Evolutionary conservation across 2,888 invertebrate genomes (phyloP).

Genomic region (Lycocerus yunnanus): DNA sequence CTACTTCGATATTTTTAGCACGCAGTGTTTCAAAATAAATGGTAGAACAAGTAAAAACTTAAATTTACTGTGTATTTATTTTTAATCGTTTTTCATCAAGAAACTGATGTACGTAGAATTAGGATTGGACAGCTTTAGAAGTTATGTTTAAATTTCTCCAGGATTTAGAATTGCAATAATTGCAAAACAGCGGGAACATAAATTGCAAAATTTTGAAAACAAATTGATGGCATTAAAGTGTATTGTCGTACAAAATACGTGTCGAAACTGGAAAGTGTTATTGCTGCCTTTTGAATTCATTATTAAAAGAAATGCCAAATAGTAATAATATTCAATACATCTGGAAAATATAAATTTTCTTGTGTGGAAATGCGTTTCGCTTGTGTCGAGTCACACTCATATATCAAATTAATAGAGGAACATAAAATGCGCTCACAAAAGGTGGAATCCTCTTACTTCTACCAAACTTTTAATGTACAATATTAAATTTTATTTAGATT

Average conservation of each 20-base stretch:
- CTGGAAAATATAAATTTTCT: slow-evolving; percentile 6
- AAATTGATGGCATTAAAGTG: neutral
- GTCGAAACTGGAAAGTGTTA: neutral
- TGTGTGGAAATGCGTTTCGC: slow-evolving; percentile 8
- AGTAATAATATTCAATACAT: slow-evolving; percentile 6
- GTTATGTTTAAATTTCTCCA: neutral
- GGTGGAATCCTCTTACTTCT: neutral
- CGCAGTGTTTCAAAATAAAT: slow-evolving; percentile 20
- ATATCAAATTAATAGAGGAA: slow-evolving; percentile 11
- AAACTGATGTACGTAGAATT: neutral
- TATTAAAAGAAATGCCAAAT: slow-evolving; percentile 4
- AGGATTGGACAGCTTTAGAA: neutral
- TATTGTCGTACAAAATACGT: neutral
- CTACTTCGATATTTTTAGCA: slow-evolving; percentile 23
- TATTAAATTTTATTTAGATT: slow-evolving; percentile 1
- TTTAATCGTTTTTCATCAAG: neutral
- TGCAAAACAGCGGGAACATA: neutral
- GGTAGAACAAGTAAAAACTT: neutral
- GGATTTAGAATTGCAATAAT: neutral
- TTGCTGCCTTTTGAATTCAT: slow-evolving; percentile 6
- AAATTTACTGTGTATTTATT: neutral
- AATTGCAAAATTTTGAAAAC: neutral
- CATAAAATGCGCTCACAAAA: slow-evolving; percentile 1
- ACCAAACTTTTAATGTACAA: neutral
- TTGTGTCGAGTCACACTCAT: slow-evolving; percentile 1